Percentiles rank a stretch among this genome's conserved stretches.
Evolutionary conservation across 2,797 vertebrate genomes (phyloP).

Genomic region (Ctenosaura bakeri): DNA sequence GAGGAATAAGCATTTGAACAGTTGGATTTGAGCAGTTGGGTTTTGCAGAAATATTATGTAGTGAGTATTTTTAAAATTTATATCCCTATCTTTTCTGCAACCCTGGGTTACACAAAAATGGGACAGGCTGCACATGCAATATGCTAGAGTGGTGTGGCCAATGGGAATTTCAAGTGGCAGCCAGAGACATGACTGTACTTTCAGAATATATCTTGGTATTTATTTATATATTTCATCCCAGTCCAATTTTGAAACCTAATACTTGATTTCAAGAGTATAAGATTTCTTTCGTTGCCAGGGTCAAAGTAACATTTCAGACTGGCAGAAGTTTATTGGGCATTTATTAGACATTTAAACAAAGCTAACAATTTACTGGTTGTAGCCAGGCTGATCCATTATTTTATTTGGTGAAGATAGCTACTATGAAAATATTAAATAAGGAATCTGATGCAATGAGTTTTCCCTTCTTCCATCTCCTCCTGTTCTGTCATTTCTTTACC

Average conservation of each 20-base stretch:
- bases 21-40: background rate
- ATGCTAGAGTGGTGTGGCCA: background rate
- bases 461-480: background rate
- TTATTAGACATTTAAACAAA: background rate
- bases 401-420: background rate
- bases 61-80: background rate
- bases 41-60: background rate
- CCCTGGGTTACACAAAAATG: background rate
- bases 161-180: background rate
- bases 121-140: no score
- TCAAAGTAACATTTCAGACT: constrained; percentile 36
- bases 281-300: constrained; percentile 28
- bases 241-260: constrained; percentile 29
- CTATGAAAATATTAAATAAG: background rate
- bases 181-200: background rate
- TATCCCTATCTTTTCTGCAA: no score
- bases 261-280: constrained; percentile 38
- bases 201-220: background rate
- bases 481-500: background rate
- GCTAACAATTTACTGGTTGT: constrained; percentile 13
- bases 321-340: background rate
- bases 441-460: background rate
- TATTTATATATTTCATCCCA: constrained; percentile 38
- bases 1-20: background rate
- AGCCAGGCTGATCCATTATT: background rate